phyloP scores from a whole-genome alignment of 1,140 invertebrate species.

The Drosophila carrolli region DNA sequence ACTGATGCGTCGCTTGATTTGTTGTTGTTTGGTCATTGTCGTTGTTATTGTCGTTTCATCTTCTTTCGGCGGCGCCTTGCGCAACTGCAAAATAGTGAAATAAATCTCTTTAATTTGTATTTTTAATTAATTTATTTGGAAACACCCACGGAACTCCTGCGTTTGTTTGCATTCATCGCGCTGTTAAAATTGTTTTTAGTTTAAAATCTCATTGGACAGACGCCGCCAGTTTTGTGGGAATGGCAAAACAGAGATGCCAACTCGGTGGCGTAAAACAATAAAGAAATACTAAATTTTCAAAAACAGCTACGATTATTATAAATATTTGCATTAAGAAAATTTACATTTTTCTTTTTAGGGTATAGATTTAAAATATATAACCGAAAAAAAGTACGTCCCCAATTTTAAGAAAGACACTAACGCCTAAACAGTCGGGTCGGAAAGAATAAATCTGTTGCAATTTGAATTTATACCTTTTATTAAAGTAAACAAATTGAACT shows the following conservation, averaged over 20 bases:
- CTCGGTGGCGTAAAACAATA: too few relatives aligned
- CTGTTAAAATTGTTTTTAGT: conserved; percentile 7
- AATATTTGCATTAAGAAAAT: too few relatives aligned
- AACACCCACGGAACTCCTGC: conserved; percentile 53
- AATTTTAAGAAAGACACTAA: too few relatives aligned
- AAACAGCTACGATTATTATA: too few relatives aligned
- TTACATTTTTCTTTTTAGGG: too few relatives aligned
- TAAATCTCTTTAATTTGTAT: not conserved
- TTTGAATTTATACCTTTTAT: too few relatives aligned
- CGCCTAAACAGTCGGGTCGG: too few relatives aligned
- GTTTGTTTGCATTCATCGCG: conserved; percentile 49
- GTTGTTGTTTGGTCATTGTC: not conserved
- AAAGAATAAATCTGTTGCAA: too few relatives aligned
- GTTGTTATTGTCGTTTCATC: conserved; percentile 18
- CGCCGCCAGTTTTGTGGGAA: conserved; percentile 23
- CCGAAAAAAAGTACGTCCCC: too few relatives aligned
- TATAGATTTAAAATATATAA: too few relatives aligned
- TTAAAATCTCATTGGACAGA: conserved; percentile 32
- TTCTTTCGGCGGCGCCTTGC: conserved; percentile 9
- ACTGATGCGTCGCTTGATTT: conserved; percentile 63
- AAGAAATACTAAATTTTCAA: not conserved
- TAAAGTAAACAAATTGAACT: too few relatives aligned
- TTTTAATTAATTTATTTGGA: not conserved
- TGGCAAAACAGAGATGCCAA: not conserved
- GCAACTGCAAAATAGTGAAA: conserved; percentile 22